Base-by-base conservation (phyloP, 2,797 vertebrate genomes). In the Phrynocephalus forsythii region DNA sequence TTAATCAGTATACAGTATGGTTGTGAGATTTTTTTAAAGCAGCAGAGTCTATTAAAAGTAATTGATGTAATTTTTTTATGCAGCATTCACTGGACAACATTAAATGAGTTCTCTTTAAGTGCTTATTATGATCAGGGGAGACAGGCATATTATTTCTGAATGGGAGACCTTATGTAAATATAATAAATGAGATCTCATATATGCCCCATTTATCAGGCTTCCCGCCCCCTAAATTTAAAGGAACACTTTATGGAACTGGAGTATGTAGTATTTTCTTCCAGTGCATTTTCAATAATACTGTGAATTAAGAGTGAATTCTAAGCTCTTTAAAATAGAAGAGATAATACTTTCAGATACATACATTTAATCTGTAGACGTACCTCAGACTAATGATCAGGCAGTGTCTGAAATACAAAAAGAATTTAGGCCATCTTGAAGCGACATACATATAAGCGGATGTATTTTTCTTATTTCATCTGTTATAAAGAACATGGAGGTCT, bases 291-390 rank as follows among this genome's bases (percentile, higher is more conserved):
- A 63, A 3, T 75, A 56, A 76, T 22, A 82, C 13, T 26, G 28
- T 67, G 72, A 75, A 79, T 79, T 86, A 79, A 71, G 20, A 30
- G n/a, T 56, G 66, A 79, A 38, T 82, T 67, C 48, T 87, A 87
- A 87, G 72, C 44, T 82, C 79, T 83, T 82, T 82, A 56, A 73
- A 30, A 33, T 24, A 75, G 38, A 28, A 2, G 6, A 15, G 56
- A 87, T 68, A 52, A 82, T 24, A 76, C 24, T 76, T 75, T 50
- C 22, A 56, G 38, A 50, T 66, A 38, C 22, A 86, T 86, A 13
- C 28, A 63, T 6, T n/a, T 87, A 82, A 87, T 68, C 86, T 77
- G 63, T 75, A 68, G 44, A 26, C 28, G 75, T 76, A 50, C 48
- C 20, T 52, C 71, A 82, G 52, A 68, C 44, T 82, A 69, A 78